phyloP scores from a whole-genome alignment of 2,113 vertebrate genomes.

The Muntiacus muntjak region DNA sequence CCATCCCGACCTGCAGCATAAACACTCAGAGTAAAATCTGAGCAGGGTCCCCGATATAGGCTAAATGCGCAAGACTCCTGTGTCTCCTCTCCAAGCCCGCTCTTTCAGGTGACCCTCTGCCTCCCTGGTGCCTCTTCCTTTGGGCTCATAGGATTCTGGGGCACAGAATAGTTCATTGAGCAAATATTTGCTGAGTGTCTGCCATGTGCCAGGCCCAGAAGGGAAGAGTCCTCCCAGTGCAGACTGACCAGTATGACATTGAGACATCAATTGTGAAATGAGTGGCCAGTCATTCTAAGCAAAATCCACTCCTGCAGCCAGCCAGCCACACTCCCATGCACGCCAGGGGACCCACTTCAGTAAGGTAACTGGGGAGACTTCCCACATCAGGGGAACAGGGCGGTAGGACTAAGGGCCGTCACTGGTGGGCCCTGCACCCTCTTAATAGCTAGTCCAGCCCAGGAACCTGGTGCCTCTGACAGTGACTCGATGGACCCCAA shows the following conservation, averaged over 20 bases:
- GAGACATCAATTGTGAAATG: constrained; percentile 44
- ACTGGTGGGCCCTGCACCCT: accelerated
- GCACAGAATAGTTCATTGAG: background rate
- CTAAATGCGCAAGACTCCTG: background rate
- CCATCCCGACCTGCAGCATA: accelerated
- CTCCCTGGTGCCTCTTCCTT: background rate
- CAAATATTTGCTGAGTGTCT: constrained; percentile 47
- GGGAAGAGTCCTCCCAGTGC: constrained; percentile 22
- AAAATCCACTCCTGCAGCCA: background rate
- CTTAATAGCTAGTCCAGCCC: background rate
- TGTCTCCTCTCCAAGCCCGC: background rate
- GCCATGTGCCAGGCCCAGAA: background rate
- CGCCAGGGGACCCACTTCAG: background rate
- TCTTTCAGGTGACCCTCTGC: background rate
- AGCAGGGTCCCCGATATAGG: background rate
- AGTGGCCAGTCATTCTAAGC: background rate
- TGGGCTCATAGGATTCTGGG: background rate
- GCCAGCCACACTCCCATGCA: background rate
- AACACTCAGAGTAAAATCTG: background rate
- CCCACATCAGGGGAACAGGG: background rate
- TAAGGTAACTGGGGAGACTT: background rate
- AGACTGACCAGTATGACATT: background rate
- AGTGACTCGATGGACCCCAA: background rate
- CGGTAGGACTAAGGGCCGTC: background rate
- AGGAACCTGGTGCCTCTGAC: background rate